Percentiles rank a stretch among this genome's conserved stretches.
phyloP scores from a whole-genome alignment of 2,113 vertebrate genomes.

The Sinocyclocheilus maitianheensis region DNA sequence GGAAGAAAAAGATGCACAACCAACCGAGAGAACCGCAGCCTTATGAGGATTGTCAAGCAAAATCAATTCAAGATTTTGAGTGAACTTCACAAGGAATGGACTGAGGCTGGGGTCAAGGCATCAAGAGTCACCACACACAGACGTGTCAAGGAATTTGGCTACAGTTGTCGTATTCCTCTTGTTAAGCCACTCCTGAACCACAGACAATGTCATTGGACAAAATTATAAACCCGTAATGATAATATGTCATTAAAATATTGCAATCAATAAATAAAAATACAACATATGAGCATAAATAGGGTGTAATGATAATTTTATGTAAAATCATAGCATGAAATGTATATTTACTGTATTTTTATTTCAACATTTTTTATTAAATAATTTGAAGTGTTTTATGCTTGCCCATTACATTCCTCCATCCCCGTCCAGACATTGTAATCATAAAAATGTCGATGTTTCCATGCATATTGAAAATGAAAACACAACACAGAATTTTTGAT shows the following conservation, averaged over 20 bases:
- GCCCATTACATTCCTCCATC: neutral
- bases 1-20: no score
- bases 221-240: neutral
- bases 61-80: no score
- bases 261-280: neutral
- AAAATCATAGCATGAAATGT: neutral
- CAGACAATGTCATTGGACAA: no score
- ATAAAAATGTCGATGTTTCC: neutral
- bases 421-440: neutral
- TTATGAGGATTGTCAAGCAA: no score
- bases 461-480: constrained; percentile 14
- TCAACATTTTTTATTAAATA: neutral
- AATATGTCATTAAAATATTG: neutral
- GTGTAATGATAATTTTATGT: neutral
- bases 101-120: no score
- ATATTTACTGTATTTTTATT: neutral
- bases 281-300: neutral
- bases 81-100: no score
- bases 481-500: constrained; percentile 1
- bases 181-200: no score
- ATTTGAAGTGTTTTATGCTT: neutral
- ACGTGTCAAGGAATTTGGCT: no score
- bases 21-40: no score
- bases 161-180: no score
- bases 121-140: no score